Evolutionary conservation across 1,140 invertebrate genomes (phyloP).

Genomic region (Oryzaephilus surinamensis): DNA sequence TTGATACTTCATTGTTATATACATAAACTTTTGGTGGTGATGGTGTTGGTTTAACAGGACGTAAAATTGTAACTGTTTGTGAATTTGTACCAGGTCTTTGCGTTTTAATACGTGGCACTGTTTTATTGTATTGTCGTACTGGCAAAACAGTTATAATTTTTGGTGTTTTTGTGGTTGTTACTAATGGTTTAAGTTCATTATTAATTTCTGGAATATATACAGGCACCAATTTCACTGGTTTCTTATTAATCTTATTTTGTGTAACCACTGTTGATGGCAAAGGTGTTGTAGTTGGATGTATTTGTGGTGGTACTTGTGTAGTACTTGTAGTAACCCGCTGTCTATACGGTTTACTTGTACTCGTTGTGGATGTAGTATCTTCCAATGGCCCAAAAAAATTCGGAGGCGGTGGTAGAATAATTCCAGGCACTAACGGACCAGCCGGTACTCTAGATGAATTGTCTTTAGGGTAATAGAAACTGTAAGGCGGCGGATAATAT

Average conservation of each 20-base stretch:
- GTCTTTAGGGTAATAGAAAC: slow-evolving; percentile 70
- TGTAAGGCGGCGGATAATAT: slow-evolving; percentile 81
- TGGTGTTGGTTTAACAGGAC: slow-evolving; percentile 17
- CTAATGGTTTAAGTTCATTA: slow-evolving; percentile 25
- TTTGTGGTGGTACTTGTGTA: slow-evolving; percentile 2
- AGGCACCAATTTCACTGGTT: slow-evolving; percentile 13
- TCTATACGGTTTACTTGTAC: slow-evolving; percentile 13
- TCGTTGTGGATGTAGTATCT: slow-evolving; percentile 11
- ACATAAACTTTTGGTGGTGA: slow-evolving; percentile 12
- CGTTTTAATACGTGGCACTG: slow-evolving; percentile 38
- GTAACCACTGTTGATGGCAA: slow-evolving; percentile 14
- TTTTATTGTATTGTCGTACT: slow-evolving; percentile 25
- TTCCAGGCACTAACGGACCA: slow-evolving; percentile 76
- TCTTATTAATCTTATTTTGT: slow-evolving; percentile 9
- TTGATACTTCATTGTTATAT: slow-evolving; percentile 32
- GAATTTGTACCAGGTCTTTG: slow-evolving; percentile 34
- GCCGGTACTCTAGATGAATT: slow-evolving; percentile 67
- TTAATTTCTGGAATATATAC: slow-evolving; percentile 10
- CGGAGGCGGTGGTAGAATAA: slow-evolving; percentile 75
- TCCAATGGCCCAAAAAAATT: slow-evolving; percentile 68
- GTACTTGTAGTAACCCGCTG: slow-evolving; percentile 3
- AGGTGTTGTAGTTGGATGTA: slow-evolving; percentile 7
- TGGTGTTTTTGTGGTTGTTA: slow-evolving; percentile 11
- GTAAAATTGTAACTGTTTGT: slow-evolving; percentile 35
- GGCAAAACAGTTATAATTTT: slow-evolving; percentile 7